Conservation (phyloP, 2,888 invertebrate species). For the Capitulum mitella region DNA sequence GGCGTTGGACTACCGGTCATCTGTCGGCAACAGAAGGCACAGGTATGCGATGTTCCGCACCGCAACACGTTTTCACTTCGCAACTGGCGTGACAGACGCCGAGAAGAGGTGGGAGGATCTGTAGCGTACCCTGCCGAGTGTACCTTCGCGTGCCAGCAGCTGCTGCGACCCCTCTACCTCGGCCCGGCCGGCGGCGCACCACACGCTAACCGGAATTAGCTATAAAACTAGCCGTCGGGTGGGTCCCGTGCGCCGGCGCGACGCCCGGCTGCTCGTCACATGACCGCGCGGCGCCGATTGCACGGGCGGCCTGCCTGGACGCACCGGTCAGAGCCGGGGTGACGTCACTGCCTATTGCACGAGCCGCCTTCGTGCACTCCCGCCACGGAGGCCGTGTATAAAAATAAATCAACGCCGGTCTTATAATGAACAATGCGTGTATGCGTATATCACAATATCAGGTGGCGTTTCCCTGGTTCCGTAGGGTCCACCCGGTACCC, state of each 20-base stretch:
- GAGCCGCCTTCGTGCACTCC: not conserved
- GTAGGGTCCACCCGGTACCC: not conserved
- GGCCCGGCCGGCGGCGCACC: not conserved
- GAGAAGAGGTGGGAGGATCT: too few relatives aligned
- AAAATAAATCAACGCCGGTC: not conserved
- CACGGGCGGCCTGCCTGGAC: not conserved
- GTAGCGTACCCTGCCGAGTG: too few relatives aligned
- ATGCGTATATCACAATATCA: conserved; percentile 5
- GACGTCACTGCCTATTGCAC: not conserved
- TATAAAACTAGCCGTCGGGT: conserved; percentile 3
- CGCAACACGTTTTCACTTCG: too few relatives aligned
- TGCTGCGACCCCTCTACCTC: too few relatives aligned
- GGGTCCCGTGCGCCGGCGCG: not conserved
- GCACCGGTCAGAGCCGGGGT: not conserved
- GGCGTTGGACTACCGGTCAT: too few relatives aligned
- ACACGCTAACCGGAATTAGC: not conserved
- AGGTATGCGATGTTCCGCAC: too few relatives aligned
- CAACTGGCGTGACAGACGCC: too few relatives aligned
- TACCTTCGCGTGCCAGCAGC: too few relatives aligned
- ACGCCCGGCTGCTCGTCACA: not conserved
- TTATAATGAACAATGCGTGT: not conserved
- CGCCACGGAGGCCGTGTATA: not conserved
- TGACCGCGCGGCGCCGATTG: not conserved
- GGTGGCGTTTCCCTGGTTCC: not conserved
- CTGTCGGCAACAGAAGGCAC: too few relatives aligned